These are phyloP conservation scores for Leptopilina boulardi DNA, from an alignment of 1,140 invertebrate species.

Conservation along the genomic window DNA sequence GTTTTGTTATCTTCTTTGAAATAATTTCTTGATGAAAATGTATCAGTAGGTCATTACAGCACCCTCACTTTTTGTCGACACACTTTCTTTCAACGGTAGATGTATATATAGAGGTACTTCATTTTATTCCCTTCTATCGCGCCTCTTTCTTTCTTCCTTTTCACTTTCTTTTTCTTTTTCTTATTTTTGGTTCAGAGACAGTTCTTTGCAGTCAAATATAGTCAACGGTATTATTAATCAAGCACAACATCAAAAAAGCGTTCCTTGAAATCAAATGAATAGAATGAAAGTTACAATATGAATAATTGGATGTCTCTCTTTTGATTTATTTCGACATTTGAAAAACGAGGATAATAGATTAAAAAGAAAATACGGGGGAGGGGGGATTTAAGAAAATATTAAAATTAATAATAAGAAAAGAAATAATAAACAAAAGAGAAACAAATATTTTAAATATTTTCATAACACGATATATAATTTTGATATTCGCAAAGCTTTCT, in stretches of 20 bases:
- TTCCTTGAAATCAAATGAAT: slow-evolving; percentile 3
- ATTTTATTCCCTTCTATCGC: slow-evolving; percentile 41
- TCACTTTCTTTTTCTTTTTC: slow-evolving; percentile 57
- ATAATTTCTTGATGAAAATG: slow-evolving; percentile 54
- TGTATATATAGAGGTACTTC: slow-evolving; percentile 46
- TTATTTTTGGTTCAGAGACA: slow-evolving; percentile 35
- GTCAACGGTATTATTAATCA: slow-evolving; percentile 25
- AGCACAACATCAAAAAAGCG: slow-evolving; percentile 1
- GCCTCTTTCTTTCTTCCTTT: slow-evolving; percentile 53
- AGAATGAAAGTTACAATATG: slow-evolving; percentile 5
- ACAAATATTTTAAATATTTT: background rate
- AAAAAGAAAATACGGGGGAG: no score
- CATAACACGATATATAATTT: background rate
- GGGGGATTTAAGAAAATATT: background rate
- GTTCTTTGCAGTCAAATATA: slow-evolving; percentile 25
- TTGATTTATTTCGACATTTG: background rate
- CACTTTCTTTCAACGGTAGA: slow-evolving; percentile 62
- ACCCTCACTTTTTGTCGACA: slow-evolving; percentile 67
- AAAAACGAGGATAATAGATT: background rate
- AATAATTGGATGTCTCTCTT: background rate
- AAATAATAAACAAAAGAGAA: background rate
- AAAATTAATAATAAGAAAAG: background rate
- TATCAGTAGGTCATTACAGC: slow-evolving; percentile 70
- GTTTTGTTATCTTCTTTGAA: background rate
- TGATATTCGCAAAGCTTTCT: background rate